Conservation (phyloP, 1,140 invertebrate genomes). For the Coelopa frigida region DNA sequence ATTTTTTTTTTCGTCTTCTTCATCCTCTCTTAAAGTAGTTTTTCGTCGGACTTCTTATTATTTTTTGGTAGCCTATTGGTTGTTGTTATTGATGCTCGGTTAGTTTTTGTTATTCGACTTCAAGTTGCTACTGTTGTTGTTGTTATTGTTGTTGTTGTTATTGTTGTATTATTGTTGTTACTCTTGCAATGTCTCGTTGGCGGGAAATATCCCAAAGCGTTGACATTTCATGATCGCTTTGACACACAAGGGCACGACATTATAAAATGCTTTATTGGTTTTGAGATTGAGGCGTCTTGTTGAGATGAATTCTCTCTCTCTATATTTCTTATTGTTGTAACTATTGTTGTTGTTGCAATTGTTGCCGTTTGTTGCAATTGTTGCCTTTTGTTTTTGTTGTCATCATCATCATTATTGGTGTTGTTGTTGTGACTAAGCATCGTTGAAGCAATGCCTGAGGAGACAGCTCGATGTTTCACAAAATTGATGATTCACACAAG, state of each 20-base stretch:
- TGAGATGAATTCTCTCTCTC: constrained; percentile 18
- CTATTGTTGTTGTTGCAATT: not conserved
- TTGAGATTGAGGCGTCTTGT: constrained; percentile 33
- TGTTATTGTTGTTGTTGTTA: not conserved
- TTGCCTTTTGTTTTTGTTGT: not conserved
- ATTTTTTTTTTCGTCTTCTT: no score
- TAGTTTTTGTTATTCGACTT: not conserved
- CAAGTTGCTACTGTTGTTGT: not conserved
- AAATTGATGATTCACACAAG: no score
- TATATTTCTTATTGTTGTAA: not conserved
- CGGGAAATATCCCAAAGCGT: constrained; percentile 26
- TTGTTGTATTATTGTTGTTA: constrained; percentile 22
- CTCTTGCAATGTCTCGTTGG: constrained; percentile 11
- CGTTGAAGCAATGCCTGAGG: no score
- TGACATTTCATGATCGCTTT: constrained; percentile 44
- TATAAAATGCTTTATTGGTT: no score
- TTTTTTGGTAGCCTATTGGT: no score
- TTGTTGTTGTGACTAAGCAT: no score
- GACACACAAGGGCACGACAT: constrained; percentile 42
- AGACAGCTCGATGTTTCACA: no score
- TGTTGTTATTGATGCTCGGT: no score
- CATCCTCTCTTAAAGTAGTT: no score
- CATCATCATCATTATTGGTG: no score
- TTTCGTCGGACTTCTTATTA: no score
- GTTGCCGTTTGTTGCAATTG: not conserved